phyloP scores from a whole-genome alignment of 2,797 vertebrate species.

The Prunella strophiata region DNA sequence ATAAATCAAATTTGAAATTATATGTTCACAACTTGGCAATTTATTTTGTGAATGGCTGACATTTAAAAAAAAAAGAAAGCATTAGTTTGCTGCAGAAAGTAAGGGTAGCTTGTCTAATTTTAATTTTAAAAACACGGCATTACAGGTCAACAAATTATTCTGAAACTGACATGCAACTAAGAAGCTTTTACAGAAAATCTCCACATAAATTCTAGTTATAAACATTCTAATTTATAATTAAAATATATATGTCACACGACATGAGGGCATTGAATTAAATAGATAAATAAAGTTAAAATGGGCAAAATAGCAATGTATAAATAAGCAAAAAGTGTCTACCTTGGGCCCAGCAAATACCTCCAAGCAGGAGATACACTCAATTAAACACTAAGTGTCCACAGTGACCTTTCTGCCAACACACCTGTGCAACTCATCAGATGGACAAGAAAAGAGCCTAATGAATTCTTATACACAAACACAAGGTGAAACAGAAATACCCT shows the following conservation, averaged over 20 bases:
- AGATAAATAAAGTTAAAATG: neutral
- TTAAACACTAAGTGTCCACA: neutral
- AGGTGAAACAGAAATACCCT: neutral
- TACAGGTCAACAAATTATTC: constrained; percentile 34
- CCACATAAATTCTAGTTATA: neutral
- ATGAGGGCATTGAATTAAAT: neutral
- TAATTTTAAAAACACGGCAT: neutral
- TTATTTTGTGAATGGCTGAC: constrained; percentile 37
- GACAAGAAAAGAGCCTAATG: neutral
- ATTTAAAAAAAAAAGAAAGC: neutral
- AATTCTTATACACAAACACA: neutral
- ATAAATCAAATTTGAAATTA: constrained; percentile 48
- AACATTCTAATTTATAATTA: constrained; percentile 7
- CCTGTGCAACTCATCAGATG: neutral
- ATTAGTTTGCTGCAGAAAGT: neutral
- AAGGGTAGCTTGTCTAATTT: neutral
- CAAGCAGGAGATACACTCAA: neutral
- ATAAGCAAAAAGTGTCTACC: neutral
- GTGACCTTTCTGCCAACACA: neutral
- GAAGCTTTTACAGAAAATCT: neutral
- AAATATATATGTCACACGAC: neutral
- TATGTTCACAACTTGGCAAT: constrained; percentile 25
- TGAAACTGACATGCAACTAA: neutral
- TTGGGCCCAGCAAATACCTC: neutral
- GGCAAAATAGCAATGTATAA: neutral